Evolutionary conservation across 1,140 invertebrate genomes (phyloP), one percentile per base, ranked within the genome.

Genomic region (Drosophila nasuta): DNA sequence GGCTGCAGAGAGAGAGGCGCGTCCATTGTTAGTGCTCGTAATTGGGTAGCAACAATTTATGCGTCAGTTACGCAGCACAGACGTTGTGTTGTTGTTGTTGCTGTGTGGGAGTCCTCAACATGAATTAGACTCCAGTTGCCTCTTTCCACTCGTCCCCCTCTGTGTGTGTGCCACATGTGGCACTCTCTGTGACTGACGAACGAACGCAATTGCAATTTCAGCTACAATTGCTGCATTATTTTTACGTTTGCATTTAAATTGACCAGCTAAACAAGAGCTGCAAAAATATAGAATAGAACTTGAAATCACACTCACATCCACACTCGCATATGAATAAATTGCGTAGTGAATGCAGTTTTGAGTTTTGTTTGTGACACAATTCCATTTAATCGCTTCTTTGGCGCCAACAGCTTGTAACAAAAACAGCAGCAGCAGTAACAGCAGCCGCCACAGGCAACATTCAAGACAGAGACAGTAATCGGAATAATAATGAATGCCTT

Each of bases 21-120:
- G 67, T 59, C 57, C 81, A 88, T 88, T 91, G 89, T 86, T 91
- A 89, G 81, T 75, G 71, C 68, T 74, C 89, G 80, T 91, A 91
- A 91, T 91, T 91, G 89, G 89, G 81, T 86, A 91, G 89, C 76
- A 91, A 82, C 89, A 89, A 81, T 90, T 91, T 89, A 91, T 89
- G 81, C 81, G 77, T 68, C 66, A 81, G 74, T 60, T 54, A 51
- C 52, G 25, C 62, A 56, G 46, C 30, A 58, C 45, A 48, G 38
- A 48, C 15, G 20, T 17, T 11, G 49, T 15, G 15, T 28, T 28
- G 28, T 13, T 38, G 67, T 54, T 51, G 35, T 25, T 64, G 33
- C 15, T 5, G 68, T 25, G 38, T 15, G 41, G 49, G 41, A 43
- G 51, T 51, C 17, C 45, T 64, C 48, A 68, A 73, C 74, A 83